These are phyloP conservation scores for Cariama cristata DNA, from an alignment of 2,113 vertebrate species.

Conservation along the genomic window DNA sequence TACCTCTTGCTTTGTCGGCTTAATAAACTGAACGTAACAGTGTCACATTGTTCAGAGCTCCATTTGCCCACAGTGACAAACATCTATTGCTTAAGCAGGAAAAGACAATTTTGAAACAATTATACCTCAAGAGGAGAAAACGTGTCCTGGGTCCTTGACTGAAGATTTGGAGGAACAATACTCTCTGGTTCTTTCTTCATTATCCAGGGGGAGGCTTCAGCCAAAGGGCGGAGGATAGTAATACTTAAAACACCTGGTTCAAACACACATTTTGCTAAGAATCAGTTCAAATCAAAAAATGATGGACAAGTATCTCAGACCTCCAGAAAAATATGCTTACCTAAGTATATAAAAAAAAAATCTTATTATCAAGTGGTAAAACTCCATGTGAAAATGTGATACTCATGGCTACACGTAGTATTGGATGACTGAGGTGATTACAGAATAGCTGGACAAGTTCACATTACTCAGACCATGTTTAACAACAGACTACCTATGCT, in stretches of 20 bases:
- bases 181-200: conserved; percentile 79
- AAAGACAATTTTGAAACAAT: neutral
- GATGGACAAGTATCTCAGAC: neutral
- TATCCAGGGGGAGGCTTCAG: conserved; percentile 81
- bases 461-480: neutral
- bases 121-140: conserved; percentile 83
- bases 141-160: conserved; percentile 72
- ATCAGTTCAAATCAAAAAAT: neutral
- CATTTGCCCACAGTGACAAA: neutral
- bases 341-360: neutral
- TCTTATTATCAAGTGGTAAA: neutral
- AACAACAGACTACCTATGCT: neutral
- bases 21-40: neutral
- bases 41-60: neutral
- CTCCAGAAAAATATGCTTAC: neutral
- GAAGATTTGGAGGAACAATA: conserved; percentile 84
- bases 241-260: conserved; percentile 82
- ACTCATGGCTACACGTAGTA: neutral
- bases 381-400: neutral
- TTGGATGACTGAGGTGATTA: neutral
- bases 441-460: neutral
- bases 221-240: conserved; percentile 83
- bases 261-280: conserved; percentile 18
- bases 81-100: neutral
- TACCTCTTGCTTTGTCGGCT: neutral